Evolutionary conservation across 2,888 invertebrate species (phyloP).

Genomic region (Cephus nigrinus): DNA sequence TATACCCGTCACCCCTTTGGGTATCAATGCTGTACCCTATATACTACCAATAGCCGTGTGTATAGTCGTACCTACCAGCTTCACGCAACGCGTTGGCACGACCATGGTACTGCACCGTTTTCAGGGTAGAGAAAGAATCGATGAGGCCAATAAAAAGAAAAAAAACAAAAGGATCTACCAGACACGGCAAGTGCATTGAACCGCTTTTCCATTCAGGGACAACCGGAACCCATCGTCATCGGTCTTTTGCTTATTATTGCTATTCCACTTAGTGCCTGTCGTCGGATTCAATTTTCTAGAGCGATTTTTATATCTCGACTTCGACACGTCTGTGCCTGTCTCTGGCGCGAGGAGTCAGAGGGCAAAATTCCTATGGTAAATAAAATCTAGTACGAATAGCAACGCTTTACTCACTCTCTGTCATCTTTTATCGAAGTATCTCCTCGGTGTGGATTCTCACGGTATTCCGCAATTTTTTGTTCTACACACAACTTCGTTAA

Average conservation of each 20-base stretch:
- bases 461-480: background rate
- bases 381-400: background rate
- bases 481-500: background rate
- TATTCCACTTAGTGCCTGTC: background rate
- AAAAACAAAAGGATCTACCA: slow-evolving; percentile 14
- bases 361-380: background rate
- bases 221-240: background rate
- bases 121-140: background rate
- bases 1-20: background rate
- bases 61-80: background rate
- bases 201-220: slow-evolving; percentile 43
- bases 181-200: slow-evolving; percentile 38
- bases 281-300: background rate
- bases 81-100: background rate
- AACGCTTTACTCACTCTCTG: background rate
- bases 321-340: background rate
- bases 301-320: background rate
- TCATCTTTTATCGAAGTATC: background rate
- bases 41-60: background rate
- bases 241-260: background rate
- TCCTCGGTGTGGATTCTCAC: background rate
- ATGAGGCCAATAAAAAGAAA: background rate
- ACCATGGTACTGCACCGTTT: background rate
- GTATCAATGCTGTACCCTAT: background rate
- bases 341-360: background rate